Base-by-base conservation (phyloP, 1,140 invertebrate genomes). In the Mylabris phalerata region DNA sequence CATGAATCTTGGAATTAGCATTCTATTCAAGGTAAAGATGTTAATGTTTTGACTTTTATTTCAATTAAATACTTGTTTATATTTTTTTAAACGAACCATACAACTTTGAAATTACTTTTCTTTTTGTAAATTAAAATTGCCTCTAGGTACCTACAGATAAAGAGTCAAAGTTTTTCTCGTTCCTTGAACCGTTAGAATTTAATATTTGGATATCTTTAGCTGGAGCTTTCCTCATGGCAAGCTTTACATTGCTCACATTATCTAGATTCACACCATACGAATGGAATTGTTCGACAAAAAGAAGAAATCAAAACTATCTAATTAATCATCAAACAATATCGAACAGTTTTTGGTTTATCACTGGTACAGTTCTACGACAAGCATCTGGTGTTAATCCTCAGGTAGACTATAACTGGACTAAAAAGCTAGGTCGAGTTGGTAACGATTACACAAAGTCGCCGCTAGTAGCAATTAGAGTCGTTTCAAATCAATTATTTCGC, bases 171-270 rank as follows among this genome's bases (percentile, higher is more conserved):
- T 81, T 98, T 47, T 98, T 98, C 80, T 93, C 91, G 67, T 98
- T 98, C 79, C 84, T 98, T 73, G 92, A 93, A 69, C 95, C 95
- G 0, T 79, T 98, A 66, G 93, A 93, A 5, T 84, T 89, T 48
- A 89, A 96, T 76, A 96, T 98, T 64, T 98, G 94, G 95, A 78
- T 95, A 45, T 96, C 94, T 78, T 89, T 97, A 48, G 74, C 93
- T 65, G 90, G 90, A 24, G 92, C 93, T 38, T 96, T 95, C 77
- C 83, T 96, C 63, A 84, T 93, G 64, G 93, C 97, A 52, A 92
- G 90, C 48, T 92, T 96, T 73, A 93, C 93, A 10, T 78, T 97
- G 46, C 97, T 95, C 77, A 88, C 96, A 9, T 88, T 98, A 82
- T 94, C 93, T 0, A 81, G 91, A 55, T 95, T 98, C 75, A 94